Percentiles rank a stretch among this genome's conserved stretches.
Conservation (phyloP, 2,888 invertebrate genomes). For the Drosophila putrida region DNA sequence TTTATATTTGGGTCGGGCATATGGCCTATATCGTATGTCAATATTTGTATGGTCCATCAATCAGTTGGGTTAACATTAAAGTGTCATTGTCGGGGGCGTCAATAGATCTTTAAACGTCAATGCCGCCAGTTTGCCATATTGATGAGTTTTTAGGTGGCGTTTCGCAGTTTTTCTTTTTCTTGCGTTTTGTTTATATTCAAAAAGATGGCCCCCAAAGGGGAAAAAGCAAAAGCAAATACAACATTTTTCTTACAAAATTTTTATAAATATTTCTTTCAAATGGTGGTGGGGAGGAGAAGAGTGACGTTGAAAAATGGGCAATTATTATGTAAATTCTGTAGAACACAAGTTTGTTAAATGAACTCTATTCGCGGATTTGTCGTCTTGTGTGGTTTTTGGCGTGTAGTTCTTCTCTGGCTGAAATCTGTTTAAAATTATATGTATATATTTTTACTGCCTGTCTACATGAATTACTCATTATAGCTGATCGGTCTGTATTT, state of each 20-base stretch:
- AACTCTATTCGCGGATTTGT: conserved; percentile 59
- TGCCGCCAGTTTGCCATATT: conserved; percentile 59
- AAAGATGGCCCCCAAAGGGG: conserved; percentile 28
- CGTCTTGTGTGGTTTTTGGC: conserved; percentile 56
- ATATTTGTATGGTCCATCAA: conserved; percentile 63
- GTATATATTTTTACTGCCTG: conserved; percentile 69
- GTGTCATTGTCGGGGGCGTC: conserved; percentile 75
- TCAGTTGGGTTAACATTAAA: conserved; percentile 68
- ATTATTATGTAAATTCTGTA: conserved; percentile 73
- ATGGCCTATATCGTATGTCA: conserved; percentile 65
- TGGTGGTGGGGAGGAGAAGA: conserved; percentile 4
- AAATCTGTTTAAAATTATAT: conserved; percentile 27
- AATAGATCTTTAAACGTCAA: conserved; percentile 77
- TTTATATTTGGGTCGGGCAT: conserved; percentile 34
- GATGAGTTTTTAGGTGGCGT: conserved; percentile 73
- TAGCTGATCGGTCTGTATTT: conserved; percentile 57
- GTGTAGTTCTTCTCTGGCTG: not conserved
- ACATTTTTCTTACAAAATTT: conserved; percentile 45
- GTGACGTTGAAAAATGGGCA: conserved; percentile 51
- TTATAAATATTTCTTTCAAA: conserved; percentile 52
- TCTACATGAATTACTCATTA: conserved; percentile 75
- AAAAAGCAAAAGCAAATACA: conserved; percentile 43
- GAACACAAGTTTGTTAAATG: conserved; percentile 61
- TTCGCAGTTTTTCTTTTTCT: conserved; percentile 38
- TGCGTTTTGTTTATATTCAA: conserved; percentile 64